Percentiles rank a stretch among this genome's conserved stretches.
Conservation (phyloP, 2,113 vertebrate genomes). For the Tapirus terrestris region DNA sequence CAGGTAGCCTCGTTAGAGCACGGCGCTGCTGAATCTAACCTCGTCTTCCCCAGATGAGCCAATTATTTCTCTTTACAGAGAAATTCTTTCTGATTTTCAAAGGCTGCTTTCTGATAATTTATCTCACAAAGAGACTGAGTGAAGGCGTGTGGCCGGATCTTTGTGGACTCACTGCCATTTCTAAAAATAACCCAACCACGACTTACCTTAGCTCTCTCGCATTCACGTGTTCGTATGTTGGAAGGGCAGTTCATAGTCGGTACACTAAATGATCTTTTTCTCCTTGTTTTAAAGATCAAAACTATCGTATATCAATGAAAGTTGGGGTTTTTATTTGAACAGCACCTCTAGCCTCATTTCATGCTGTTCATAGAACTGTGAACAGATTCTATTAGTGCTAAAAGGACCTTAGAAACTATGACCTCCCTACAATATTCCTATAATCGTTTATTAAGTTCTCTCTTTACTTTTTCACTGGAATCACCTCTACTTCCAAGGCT, state of each 20-base stretch:
- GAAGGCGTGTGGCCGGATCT: background rate
- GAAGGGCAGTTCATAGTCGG: background rate
- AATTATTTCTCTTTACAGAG: background rate
- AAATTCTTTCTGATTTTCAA: background rate
- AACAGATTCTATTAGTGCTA: background rate
- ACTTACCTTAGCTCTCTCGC: background rate
- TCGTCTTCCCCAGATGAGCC: background rate
- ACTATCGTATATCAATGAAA: background rate
- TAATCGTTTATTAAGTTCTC: background rate
- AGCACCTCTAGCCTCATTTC: background rate
- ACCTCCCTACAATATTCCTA: background rate
- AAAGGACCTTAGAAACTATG: background rate
- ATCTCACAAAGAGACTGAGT: background rate
- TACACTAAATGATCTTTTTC: background rate
- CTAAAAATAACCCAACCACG: background rate
- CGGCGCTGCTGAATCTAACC: background rate
- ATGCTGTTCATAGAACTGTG: background rate
- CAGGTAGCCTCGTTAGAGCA: background rate
- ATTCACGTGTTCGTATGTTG: background rate
- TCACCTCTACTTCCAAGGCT: background rate
- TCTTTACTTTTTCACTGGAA: background rate
- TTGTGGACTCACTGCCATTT: background rate
- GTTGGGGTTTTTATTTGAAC: background rate
- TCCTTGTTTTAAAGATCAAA: constrained; percentile 18
- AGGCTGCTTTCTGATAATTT: background rate